Evolutionary conservation across 2,888 invertebrate species (phyloP).

Genomic region (Pheosia gnoma): DNA sequence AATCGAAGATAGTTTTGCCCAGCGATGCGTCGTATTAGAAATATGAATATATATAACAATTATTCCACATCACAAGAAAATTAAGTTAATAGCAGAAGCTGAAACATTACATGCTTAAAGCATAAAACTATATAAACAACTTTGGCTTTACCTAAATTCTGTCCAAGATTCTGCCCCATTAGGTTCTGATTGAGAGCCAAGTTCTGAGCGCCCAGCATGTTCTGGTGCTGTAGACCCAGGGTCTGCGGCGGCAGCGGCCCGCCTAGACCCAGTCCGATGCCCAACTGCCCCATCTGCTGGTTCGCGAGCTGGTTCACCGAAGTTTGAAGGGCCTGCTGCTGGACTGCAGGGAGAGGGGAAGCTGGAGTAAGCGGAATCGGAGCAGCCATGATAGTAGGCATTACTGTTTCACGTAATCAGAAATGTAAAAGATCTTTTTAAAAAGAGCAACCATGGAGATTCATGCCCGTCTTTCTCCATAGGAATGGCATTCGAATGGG

Average conservation of each 20-base stretch:
- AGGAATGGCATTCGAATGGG: too few species aligned
- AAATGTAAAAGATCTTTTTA: too few species aligned
- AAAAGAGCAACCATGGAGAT: too few species aligned
- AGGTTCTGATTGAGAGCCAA: conserved; percentile 68
- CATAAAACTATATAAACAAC: too few species aligned
- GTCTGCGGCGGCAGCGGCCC: conserved; percentile 46
- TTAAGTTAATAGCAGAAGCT: too few species aligned
- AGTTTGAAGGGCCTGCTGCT: conserved; percentile 67
- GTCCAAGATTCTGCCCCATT: conserved; percentile 69
- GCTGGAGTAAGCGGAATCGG: background rate
- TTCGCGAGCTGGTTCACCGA: conserved; percentile 57
- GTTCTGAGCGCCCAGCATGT: conserved; percentile 56
- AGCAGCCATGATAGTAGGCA: background rate
- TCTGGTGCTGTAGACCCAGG: conserved; percentile 50
- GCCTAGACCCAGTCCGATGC: conserved; percentile 60
- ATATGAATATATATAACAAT: too few species aligned
- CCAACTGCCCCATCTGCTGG: conserved; percentile 59
- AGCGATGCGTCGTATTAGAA: too few species aligned
- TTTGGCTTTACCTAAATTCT: conserved; percentile 57
- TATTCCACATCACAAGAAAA: too few species aligned
- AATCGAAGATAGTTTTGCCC: too few species aligned
- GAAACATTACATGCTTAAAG: too few species aligned
- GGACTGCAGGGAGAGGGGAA: conserved; percentile 48
- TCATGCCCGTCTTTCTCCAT: too few species aligned
- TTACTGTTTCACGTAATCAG: too few species aligned